Evolutionary conservation across 2,113 vertebrate genomes (phyloP).

Genomic region (Gadus chalcogrammus): DNA sequence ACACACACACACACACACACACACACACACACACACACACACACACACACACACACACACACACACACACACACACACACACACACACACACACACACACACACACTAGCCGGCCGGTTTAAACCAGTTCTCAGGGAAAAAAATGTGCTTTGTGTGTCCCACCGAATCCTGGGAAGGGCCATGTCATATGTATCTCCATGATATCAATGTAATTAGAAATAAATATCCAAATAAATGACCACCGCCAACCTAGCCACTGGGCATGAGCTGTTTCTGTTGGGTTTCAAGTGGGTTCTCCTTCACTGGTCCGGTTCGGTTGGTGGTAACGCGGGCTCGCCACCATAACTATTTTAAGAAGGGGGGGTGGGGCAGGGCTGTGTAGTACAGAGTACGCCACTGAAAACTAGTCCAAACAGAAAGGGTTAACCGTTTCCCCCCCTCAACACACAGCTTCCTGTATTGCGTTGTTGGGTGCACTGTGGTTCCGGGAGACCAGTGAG

Average conservation of each 20-base stretch:
- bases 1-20: constrained; percentile 39
- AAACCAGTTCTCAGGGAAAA: constrained; percentile 84
- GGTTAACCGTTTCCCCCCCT: constrained; percentile 55
- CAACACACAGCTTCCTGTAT: constrained; percentile 50
- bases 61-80: constrained; percentile 56
- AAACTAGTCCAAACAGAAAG: constrained; percentile 35
- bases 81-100: constrained; percentile 39
- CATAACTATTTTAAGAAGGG: constrained; percentile 10
- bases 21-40: constrained; percentile 17
- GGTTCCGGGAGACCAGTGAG: constrained; percentile 21
- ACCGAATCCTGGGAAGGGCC: constrained; percentile 96
- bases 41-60: constrained; percentile 29
- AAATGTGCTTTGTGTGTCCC: constrained; percentile 93
- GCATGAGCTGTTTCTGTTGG: too few species aligned
- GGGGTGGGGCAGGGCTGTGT: constrained; percentile 27
- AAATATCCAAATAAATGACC: background rate
- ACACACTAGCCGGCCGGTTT: constrained; percentile 80
- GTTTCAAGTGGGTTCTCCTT: too few species aligned
- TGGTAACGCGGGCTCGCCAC: too few species aligned
- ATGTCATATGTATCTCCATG: constrained; percentile 91
- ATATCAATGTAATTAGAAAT: constrained; percentile 80
- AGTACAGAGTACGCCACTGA: constrained; percentile 29
- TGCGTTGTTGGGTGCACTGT: constrained; percentile 34
- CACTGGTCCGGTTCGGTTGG: too few species aligned
- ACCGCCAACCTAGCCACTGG: too few species aligned